Base-by-base conservation (phyloP, 2,113 vertebrate genomes). In the Coreoperca whiteheadi region DNA sequence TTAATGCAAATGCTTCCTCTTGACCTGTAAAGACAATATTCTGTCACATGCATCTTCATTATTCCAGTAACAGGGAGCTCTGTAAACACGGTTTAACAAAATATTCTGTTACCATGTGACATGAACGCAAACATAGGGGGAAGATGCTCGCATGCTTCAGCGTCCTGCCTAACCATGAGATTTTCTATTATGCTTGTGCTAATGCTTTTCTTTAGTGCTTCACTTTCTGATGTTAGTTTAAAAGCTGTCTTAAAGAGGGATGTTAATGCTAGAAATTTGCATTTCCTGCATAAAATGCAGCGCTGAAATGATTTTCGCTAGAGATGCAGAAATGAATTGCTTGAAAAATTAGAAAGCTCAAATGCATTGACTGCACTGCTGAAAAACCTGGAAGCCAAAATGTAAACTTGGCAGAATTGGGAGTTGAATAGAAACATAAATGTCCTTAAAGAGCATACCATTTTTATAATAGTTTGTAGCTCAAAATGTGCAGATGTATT, bases 21-120 rank as follows among this genome's bases (percentile, higher is more conserved):
- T 57, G 25, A 77, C 50, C 50, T 50, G 48, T 73, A 48, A 70
- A 82, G 25, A 85, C 15, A 9, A 59, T 12, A 1, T 37, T 66
- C 73, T 72, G 70, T 80, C 73, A 77, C 81, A 72, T 69, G 60
- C 79, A 85, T 87, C 14, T 37, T 68, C 3, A 37, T 43, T 46
- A 70, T 30, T 70, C 11, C 15, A 57, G 10, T 21, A 1, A 7
- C 21, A 16, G 10, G 37, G 39, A 20, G 9, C 21, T 25, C n/a
- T 10, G 21, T n/a, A 18, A n/a, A 65, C 48, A 32, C 39, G 48
- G 32, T 66, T 41, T 59, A 30, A 41, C 32, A 2, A 7, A 46
- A 54, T 32, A 18, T 70, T 54, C 0, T 34, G 16, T 56, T 12
- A 23, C 0, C 15, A 51, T 43, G 11, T 39, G n/a, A 21, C 18